A percentile compares a stretch with the other conserved stretches of the same genome.
phyloP scores from a whole-genome alignment of 2,113 vertebrate species.

The Porphyrio hochstetteri region DNA sequence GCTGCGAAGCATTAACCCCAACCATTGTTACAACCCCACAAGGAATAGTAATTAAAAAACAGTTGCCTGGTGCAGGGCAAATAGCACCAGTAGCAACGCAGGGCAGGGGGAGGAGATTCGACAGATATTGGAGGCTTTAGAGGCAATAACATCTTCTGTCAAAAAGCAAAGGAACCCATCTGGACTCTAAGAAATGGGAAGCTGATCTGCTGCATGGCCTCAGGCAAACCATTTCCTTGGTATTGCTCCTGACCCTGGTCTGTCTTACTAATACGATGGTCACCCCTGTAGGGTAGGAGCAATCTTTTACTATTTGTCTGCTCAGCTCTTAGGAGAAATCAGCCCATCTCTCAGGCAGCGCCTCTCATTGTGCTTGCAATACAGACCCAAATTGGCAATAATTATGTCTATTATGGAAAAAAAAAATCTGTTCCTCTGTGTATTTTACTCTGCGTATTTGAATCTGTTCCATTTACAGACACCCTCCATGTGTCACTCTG shows the following conservation, averaged over 20 bases:
- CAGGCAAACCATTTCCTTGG: not conserved
- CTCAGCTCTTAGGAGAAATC: constrained; percentile 28
- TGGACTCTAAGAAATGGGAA: not conserved
- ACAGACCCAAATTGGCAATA: constrained; percentile 18
- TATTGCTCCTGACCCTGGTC: not conserved
- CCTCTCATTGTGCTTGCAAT: constrained; percentile 5
- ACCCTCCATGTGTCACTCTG: constrained; percentile 46
- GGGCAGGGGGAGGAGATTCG: not conserved
- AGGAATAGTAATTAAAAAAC: constrained; percentile 21
- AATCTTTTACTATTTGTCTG: not conserved
- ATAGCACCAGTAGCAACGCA: not conserved
- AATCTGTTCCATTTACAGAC: constrained; percentile 55
- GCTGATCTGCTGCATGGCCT: not conserved
- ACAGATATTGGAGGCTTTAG: not conserved
- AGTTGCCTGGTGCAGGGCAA: not conserved
- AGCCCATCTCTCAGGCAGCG: constrained; percentile 8
- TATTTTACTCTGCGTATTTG: constrained; percentile 52
- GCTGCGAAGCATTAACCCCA: not conserved
- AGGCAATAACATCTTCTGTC: not conserved
- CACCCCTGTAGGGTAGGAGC: not conserved
- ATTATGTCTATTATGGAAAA: constrained; percentile 38
- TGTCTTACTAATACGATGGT: not conserved
- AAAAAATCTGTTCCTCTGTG: constrained; percentile 25
- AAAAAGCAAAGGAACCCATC: not conserved
- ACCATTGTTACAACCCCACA: not conserved